Percentiles rank a stretch among this genome's conserved stretches.
Conservation (phyloP, 1,140 invertebrate species). For the Zaprionus kolodkinae region DNA sequence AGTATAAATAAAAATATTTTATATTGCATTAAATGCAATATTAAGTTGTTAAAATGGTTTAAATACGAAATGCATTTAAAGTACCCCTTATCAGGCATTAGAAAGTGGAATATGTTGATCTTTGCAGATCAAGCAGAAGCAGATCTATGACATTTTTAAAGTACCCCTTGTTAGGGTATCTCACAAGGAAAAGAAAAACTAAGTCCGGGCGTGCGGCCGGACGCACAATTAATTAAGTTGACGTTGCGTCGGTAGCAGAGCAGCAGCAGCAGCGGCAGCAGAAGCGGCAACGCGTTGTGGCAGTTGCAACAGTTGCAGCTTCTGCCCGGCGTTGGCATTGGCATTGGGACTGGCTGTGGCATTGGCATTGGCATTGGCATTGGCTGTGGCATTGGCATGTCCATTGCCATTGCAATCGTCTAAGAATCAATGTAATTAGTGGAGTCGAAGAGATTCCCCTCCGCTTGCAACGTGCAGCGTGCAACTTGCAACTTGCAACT, state of each 20-base stretch:
- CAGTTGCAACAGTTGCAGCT: conserved; percentile 1
- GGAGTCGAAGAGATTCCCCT: conserved; percentile 30
- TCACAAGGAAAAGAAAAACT: neutral
- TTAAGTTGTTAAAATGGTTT: no score
- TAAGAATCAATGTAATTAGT: conserved; percentile 82
- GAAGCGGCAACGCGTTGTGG: neutral
- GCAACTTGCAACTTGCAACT: neutral
- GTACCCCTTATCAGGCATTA: no score
- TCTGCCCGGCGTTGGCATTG: conserved; percentile 24
- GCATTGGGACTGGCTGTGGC: conserved; percentile 25
- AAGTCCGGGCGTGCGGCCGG: conserved; percentile 68
- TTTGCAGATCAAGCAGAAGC: no score
- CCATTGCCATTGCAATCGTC: conserved; percentile 65
- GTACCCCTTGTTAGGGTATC: neutral
- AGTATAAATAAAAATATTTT: no score
- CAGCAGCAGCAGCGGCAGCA: conserved; percentile 25
- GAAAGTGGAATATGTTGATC: no score
- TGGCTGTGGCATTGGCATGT: conserved; percentile 30
- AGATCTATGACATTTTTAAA: no score
- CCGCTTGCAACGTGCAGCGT: neutral
- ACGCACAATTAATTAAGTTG: conserved; percentile 82
- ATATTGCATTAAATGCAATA: no score
- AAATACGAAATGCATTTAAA: no score
- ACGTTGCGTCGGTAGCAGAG: conserved; percentile 65
- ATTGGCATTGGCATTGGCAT: conserved; percentile 6